Evolutionary conservation across 2,888 invertebrate genomes (phyloP), one percentile per base, ranked within the genome.

Genomic region (Limnephilus marmoratus): DNA sequence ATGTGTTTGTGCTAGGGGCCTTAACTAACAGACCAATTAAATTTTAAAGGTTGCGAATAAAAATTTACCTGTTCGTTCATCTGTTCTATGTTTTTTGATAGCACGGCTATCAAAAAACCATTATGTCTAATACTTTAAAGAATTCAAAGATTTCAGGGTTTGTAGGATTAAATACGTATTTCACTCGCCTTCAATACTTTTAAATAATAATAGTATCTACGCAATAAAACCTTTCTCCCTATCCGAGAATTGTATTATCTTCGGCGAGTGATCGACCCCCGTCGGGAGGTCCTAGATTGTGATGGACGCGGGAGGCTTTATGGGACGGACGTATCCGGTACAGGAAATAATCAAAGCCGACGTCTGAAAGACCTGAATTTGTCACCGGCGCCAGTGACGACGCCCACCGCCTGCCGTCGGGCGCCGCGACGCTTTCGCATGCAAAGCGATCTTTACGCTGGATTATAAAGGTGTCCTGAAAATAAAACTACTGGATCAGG

Each of bases 341-440:
- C 68, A 68, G 68, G 68, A 68, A 68, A 68, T 68, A 68, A 68
- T 68, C 68, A 68, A n/a, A 68, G 68, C n/a, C 68, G 68, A 68
- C n/a, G 68, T 68, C 7, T 68, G 9, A 68, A 68, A 68, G 68
- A 68, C 68, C 68, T 68, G 68, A 68, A 68, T 68, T 68, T 68
- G 68, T 68, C 68, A 68, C 4, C 68, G 68, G 68, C 68, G 68
- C 68, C 68, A 68, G 68, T n/a, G 68, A 11, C 68, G n/a, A 68
- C n/a, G n/a, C 68, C 68, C 5, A n/a, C 68, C 24, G 68, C 18
- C 53, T 53, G 53, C 15, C 24, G 24, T 7, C 53, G 18, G 18
- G 53, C 53, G 53, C n/a, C 68, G 68, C 9, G 68, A 68, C 68
- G 68, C 68, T 68, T 68, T 24, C 68, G 68, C 68, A 68, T 68